A percentile compares a stretch with the other conserved stretches of the same genome.
Conservation (phyloP, 2,888 invertebrate species). For the Ormyrus rosae region DNA sequence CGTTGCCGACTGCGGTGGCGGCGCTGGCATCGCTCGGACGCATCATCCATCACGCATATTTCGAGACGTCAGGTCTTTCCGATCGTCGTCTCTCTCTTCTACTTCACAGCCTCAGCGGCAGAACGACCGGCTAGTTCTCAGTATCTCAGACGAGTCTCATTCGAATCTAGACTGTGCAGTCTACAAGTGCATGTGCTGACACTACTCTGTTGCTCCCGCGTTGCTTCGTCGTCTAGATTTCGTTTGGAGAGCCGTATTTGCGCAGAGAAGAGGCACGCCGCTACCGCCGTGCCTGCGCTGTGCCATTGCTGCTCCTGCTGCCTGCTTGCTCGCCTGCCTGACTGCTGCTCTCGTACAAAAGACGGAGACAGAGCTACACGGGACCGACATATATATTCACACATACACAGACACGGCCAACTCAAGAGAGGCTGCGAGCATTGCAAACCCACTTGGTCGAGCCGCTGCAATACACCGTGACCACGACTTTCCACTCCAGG, state of each 20-base stretch:
- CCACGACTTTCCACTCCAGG: conserved; percentile 3
- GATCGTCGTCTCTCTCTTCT: no score
- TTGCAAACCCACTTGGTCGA: conserved; percentile 18
- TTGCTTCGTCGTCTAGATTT: neutral
- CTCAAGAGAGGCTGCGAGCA: conserved; percentile 5
- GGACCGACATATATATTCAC: neutral
- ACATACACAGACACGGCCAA: neutral
- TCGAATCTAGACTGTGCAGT: neutral
- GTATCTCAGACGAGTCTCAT: no score
- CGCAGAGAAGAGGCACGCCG: neutral
- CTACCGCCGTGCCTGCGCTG: neutral
- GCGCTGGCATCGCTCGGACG: no score
- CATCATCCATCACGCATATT: no score
- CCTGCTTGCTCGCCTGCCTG: neutral
- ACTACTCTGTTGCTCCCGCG: neutral
- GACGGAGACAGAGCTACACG: conserved; percentile 1
- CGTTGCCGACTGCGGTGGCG: no score
- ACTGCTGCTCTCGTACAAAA: neutral
- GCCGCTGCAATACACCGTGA: conserved; percentile 1
- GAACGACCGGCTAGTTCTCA: no score
- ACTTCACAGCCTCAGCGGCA: no score
- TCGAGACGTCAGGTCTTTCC: no score
- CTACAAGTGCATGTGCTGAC: conserved; percentile 18
- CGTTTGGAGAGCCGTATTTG: no score
- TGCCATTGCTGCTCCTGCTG: neutral